phyloP scores from a whole-genome alignment of 1,140 invertebrate species.

The Sarcophaga bullata region DNA sequence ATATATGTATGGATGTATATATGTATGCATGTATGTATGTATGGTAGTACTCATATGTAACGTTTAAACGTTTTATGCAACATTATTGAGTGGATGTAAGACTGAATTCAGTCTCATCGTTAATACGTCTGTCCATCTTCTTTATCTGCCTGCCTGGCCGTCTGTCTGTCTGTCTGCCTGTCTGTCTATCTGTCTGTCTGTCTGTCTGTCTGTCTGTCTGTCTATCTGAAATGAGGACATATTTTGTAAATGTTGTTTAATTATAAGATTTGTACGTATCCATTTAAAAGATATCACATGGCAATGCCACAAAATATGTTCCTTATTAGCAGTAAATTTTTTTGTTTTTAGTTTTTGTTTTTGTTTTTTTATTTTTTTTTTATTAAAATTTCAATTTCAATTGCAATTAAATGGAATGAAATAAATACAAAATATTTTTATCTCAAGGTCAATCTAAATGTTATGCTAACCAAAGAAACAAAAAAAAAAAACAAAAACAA shows the following conservation, averaged over 20 bases:
- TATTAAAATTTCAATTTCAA: too few species aligned
- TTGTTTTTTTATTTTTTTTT: too few species aligned
- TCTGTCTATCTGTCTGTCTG: background rate
- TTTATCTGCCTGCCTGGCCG: too few species aligned
- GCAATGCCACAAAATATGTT: constrained; percentile 28
- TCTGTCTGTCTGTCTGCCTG: background rate
- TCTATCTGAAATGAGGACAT: constrained; percentile 29
- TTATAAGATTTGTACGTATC: constrained; percentile 37
- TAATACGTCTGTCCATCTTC: background rate
- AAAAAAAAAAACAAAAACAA: background rate
- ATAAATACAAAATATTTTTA: constrained; percentile 32
- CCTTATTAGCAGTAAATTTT: constrained; percentile 38
- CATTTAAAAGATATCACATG: constrained; percentile 36
- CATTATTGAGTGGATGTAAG: background rate
- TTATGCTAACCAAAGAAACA: background rate
- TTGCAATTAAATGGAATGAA: background rate
- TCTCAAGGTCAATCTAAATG: constrained; percentile 32
- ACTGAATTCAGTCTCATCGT: background rate
- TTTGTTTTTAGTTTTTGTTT: constrained; percentile 31
- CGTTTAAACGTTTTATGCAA: constrained; percentile 27
- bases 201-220: background rate
- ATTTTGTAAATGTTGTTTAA: constrained; percentile 41
- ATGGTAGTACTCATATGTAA: background rate
- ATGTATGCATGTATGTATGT: too few species aligned
- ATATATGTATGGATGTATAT: background rate